Percentiles rank a stretch among this genome's conserved stretches.
phyloP scores from a whole-genome alignment of 1,140 invertebrate genomes.

The Lethrus apterus region DNA sequence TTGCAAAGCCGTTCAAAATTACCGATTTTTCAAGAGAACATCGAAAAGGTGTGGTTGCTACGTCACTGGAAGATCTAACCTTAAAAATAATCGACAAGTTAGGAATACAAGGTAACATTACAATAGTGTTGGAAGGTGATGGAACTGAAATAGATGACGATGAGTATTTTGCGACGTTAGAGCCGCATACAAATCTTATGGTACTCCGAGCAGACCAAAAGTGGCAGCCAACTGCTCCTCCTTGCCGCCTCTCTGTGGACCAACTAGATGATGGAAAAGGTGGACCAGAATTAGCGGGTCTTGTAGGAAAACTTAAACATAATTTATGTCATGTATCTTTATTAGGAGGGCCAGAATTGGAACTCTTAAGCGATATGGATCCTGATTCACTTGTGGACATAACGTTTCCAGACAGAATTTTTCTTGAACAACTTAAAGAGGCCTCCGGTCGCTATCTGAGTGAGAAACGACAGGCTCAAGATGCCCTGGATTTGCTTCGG shows the following conservation, averaged over 20 bases:
- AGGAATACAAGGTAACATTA: constrained; percentile 38
- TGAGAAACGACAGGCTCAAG: constrained; percentile 75
- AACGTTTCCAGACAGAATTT: constrained; percentile 67
- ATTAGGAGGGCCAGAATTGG: constrained; percentile 70
- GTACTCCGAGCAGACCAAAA: constrained; percentile 64
- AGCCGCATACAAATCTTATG: constrained; percentile 75
- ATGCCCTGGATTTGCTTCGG: constrained; percentile 69
- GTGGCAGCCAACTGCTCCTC: constrained; percentile 51
- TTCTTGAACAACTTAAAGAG: constrained; percentile 75
- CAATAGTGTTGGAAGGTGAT: constrained; percentile 66
- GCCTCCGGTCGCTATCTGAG: constrained; percentile 69
- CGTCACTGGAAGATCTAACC: constrained; percentile 65
- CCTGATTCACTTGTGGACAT: constrained; percentile 73
- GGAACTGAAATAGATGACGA: constrained; percentile 84
- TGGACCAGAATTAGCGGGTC: constrained; percentile 46
- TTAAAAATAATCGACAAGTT: constrained; percentile 62
- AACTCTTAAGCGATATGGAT: constrained; percentile 77
- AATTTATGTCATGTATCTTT: constrained; percentile 73
- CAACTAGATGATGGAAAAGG: constrained; percentile 58
- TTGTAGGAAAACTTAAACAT: constrained; percentile 66
- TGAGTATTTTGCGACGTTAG: constrained; percentile 77
- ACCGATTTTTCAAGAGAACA: constrained; percentile 66
- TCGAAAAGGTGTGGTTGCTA: constrained; percentile 71
- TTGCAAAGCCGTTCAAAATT: constrained; percentile 54
- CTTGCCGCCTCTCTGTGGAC: constrained; percentile 53